Evolutionary conservation across 2,888 invertebrate genomes (phyloP), one percentile per base, ranked within the genome.

Genomic region (Drosophila neotestacea): DNA sequence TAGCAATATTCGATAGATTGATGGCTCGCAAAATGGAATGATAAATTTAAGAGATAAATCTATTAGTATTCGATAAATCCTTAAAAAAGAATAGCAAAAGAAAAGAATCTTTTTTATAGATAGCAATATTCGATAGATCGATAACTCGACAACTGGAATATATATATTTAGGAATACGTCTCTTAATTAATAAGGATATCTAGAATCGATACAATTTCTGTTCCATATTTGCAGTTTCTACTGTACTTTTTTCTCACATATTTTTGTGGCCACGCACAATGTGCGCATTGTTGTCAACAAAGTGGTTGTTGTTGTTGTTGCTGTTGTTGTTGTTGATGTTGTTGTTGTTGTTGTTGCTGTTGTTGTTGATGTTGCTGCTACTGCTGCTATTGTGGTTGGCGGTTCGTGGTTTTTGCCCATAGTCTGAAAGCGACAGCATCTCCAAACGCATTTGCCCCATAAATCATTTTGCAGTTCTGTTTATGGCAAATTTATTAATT

Each of bases 391-490:
- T 52, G 52, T 47, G 77, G 60, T 62, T 59, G 59, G 58, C 42
- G 55, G 60, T 41, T 55, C 50, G 63, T 67, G 56, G 73, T 51
- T 52, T 28, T 48, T 22, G 32, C 11, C 61, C 44, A 47, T 61
- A 54, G 55, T 54, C 62, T 77, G 76, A 44, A 55, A 76, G 62
- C 52, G 44, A 47, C 64, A 67, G 55, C 78, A 66, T 46, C 60
- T 66, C 46, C 59, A 63, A 47, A 68, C 60, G 51, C 64, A 50
- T 42, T 47, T 59, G 51, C 44, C 41, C 38, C 69, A 78, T 78
- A 77, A 79, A 72, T 78, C 81, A 77, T 81, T 68, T 70, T 66
- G 56, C 50, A 54, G 44, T 56, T 50, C 16, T 38, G 50, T 51
- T 71, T 68, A 51, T 70, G 60, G 55, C 60, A 70, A 66, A 55